Evolutionary conservation across 2,888 invertebrate genomes (phyloP).

Genomic region (Lasioglossum figueresi): DNA sequence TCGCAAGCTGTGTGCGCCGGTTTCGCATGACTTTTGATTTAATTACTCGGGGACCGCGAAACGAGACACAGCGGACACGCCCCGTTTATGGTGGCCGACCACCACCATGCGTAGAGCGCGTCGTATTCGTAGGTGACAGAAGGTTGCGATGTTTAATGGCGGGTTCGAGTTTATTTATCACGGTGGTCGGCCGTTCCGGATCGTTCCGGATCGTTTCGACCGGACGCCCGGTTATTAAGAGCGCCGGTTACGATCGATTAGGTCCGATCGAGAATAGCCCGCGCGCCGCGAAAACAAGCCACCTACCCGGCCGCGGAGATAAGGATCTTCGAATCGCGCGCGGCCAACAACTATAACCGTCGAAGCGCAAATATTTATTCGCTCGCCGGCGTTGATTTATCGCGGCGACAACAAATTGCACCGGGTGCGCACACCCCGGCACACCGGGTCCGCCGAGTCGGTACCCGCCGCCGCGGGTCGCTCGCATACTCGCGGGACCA

Average conservation of each 20-base stretch:
- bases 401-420: conserved; percentile 65
- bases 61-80: conserved; percentile 30
- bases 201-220: conserved; percentile 19
- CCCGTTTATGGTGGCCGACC: conserved; percentile 2
- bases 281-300: conserved; percentile 25
- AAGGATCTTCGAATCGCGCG: conserved; percentile 55
- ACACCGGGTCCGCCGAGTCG: neutral
- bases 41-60: conserved; percentile 52
- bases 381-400: conserved; percentile 61
- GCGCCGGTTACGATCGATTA: conserved; percentile 44
- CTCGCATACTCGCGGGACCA: neutral
- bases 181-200: neutral
- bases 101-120: neutral
- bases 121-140: conserved; percentile 26
- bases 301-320: conserved; percentile 48
- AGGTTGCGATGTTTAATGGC: conserved; percentile 21
- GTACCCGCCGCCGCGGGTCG: neutral
- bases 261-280: conserved; percentile 8
- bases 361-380: conserved; percentile 59
- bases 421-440: neutral
- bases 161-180: conserved; percentile 44
- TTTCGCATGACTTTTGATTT: conserved; percentile 43
- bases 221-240: conserved; percentile 46
- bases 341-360: conserved; percentile 57
- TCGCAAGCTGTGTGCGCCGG: neutral